Conservation (phyloP, 2,113 vertebrate species). For the Chaetodon auriga region DNA sequence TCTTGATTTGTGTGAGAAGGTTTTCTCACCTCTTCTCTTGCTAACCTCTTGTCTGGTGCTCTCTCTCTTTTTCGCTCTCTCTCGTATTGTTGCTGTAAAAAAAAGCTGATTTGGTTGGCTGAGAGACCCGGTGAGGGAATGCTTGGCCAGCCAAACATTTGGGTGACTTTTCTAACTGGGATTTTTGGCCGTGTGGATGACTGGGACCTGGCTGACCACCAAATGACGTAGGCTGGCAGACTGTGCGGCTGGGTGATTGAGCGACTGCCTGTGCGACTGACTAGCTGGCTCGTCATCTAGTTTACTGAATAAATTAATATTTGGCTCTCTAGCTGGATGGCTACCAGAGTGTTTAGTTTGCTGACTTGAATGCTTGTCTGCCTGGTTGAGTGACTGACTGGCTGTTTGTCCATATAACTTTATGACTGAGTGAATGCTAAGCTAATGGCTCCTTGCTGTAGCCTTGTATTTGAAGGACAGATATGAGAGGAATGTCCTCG, state of each 20-base stretch:
- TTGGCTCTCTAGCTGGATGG: conserved; percentile 4
- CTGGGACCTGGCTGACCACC: conserved; percentile 37
- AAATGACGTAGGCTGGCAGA: conserved; percentile 45
- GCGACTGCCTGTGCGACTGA: conserved; percentile 21
- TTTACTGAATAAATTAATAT: conserved; percentile 35
- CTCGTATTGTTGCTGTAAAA: conserved; percentile 38
- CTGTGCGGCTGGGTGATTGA: conserved; percentile 22
- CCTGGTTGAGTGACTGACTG: conserved; percentile 2
- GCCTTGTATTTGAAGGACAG: too few species aligned
- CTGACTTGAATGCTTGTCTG: neutral
- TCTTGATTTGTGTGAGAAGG: conserved; percentile 37
- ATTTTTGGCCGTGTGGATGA: conserved; percentile 23
- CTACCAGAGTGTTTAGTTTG: conserved; percentile 7
- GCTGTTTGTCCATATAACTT: neutral
- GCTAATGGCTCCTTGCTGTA: neutral
- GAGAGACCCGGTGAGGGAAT: conserved; percentile 19
- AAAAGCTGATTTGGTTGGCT: conserved; percentile 48
- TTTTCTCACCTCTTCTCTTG: conserved; percentile 34
- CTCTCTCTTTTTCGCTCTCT: neutral
- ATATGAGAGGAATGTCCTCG: neutral
- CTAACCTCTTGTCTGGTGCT: conserved; percentile 17
- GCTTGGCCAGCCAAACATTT: conserved; percentile 45
- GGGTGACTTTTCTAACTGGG: conserved; percentile 50
- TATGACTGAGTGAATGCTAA: neutral
- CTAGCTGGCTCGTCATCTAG: conserved; percentile 19